A percentile compares a stretch with the other conserved stretches of the same genome.
phyloP scores from a whole-genome alignment of 2,888 invertebrate genomes.

The Agonopterix alstromeriana region DNA sequence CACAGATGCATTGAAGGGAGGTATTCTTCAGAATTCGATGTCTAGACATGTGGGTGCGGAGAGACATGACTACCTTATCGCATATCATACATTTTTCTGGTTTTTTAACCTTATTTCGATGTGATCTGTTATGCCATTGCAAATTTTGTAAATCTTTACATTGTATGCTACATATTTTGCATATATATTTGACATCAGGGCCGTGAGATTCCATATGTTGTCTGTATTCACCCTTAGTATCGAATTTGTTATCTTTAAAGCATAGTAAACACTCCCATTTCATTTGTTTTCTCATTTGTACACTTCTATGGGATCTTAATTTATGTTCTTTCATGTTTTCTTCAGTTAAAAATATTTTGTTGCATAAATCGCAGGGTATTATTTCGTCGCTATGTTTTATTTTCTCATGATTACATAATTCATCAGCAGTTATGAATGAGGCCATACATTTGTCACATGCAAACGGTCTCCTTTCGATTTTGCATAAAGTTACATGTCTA shows the following conservation, averaged over 20 bases:
- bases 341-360: constrained; percentile 28
- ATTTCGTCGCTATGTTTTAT: constrained; percentile 18
- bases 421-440: constrained; percentile 30
- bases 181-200: constrained; percentile 1
- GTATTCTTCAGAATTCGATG: neutral
- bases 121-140: constrained; percentile 1
- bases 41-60: neutral
- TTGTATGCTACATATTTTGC: constrained; percentile 1
- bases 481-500: constrained; percentile 30
- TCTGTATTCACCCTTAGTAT: constrained; percentile 7
- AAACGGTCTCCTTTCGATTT: constrained; percentile 17
- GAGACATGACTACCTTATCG: neutral
- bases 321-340: constrained; percentile 33
- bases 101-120: neutral
- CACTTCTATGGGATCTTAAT: constrained; percentile 32
- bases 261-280: constrained; percentile 31
- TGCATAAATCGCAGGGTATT: constrained; percentile 34
- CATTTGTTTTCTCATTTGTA: constrained; percentile 7
- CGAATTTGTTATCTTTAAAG: constrained; percentile 24
- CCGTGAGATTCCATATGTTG: constrained; percentile 10
- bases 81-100: constrained; percentile 17
- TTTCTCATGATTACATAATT: constrained; percentile 11
- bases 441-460: constrained; percentile 31
- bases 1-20: constrained; percentile 6
- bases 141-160: constrained; percentile 2